Conservation (phyloP, 2,797 vertebrate species). For the Tangara arthus region DNA sequence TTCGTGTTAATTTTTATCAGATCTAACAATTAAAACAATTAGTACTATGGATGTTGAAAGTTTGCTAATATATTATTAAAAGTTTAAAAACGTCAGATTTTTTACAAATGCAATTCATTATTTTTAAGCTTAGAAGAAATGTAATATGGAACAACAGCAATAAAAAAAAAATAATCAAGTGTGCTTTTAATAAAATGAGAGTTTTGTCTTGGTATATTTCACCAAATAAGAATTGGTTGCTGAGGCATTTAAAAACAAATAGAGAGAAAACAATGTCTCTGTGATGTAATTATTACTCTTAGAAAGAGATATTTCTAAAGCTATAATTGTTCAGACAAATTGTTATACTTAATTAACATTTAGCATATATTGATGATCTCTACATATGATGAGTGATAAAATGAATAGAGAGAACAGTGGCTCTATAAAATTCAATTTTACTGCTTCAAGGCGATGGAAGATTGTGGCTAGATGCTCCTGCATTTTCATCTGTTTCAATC, state of each 20-base stretch:
- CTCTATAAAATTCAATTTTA: background rate
- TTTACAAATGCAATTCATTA: background rate
- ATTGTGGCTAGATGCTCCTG: background rate
- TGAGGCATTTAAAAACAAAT: background rate
- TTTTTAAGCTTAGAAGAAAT: background rate
- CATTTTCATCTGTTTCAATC: background rate
- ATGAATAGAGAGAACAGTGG: background rate
- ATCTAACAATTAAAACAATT: background rate
- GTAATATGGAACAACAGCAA: background rate
- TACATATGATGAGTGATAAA: background rate
- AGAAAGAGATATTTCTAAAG: background rate
- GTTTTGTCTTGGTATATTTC: background rate
- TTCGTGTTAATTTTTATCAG: background rate
- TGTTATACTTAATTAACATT: background rate
- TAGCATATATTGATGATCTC: background rate
- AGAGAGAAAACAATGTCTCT: background rate
- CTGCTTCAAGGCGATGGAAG: background rate
- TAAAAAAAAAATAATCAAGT: background rate
- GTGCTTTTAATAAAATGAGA: background rate
- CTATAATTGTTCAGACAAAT: background rate
- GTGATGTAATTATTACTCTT: background rate
- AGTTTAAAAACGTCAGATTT: background rate
- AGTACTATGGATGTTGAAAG: background rate
- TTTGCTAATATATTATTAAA: background rate
- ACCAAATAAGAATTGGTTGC: background rate